Evolutionary conservation across 2,113 vertebrate species (phyloP).

Genomic region (Ophthalmotilapia sp.): DNA sequence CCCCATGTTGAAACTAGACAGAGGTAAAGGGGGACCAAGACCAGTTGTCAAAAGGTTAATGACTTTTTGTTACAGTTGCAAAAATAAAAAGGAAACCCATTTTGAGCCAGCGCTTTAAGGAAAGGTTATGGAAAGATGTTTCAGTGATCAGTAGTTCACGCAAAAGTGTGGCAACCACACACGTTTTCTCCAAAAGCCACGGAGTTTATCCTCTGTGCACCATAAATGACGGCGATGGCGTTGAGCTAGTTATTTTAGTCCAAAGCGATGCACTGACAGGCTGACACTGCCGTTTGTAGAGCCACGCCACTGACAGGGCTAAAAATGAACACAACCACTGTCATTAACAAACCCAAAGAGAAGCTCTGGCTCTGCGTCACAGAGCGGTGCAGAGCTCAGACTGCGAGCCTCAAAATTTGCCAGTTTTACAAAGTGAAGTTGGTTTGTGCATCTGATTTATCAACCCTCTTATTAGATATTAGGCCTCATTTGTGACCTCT

Average conservation of each 20-base stretch:
- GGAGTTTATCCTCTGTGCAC: not conserved
- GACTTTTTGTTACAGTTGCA: not conserved
- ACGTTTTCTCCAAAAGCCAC: not conserved
- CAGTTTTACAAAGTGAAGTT: not conserved
- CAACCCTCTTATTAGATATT: not conserved
- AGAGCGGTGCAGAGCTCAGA: not conserved
- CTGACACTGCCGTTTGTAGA: not conserved
- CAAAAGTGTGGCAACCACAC: not conserved
- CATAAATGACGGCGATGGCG: not conserved
- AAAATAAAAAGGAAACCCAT: not conserved
- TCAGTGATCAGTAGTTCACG: not conserved
- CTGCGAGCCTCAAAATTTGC: not conserved
- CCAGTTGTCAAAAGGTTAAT: not conserved
- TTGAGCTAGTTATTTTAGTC: not conserved
- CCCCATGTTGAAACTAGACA: not conserved
- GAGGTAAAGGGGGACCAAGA: not conserved
- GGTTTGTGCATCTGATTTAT: not conserved
- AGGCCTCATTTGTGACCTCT: not conserved
- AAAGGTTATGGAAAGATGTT: not conserved
- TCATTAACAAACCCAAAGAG: slow-evolving; percentile 25
- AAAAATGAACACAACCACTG: slow-evolving; percentile 34
- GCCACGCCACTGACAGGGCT: not conserved
- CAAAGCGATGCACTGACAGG: not conserved
- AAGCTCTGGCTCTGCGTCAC: not conserved
- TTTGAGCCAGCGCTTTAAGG: not conserved